Evolutionary conservation across 2,113 vertebrate species (phyloP).

Genomic region (Corvus moneduloides): DNA sequence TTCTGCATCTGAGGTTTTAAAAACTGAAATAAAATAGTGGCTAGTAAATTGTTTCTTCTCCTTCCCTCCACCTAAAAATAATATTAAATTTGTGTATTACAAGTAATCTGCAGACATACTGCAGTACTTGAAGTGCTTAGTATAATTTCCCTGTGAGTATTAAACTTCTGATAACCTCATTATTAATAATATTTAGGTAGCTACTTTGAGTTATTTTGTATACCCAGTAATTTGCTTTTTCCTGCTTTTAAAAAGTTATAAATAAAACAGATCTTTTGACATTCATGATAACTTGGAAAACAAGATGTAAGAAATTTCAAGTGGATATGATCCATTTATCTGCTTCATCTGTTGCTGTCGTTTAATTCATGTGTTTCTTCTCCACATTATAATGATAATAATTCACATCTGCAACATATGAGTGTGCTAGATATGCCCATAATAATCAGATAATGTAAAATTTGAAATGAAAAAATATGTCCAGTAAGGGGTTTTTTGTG

Average conservation of each 20-base stretch:
- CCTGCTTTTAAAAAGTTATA: not conserved
- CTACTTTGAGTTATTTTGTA: not conserved
- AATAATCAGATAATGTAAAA: not conserved
- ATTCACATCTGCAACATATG: not conserved
- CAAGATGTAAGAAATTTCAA: not conserved
- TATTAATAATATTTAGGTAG: not conserved
- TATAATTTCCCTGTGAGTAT: not conserved
- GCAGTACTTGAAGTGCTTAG: not conserved
- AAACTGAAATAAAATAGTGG: not conserved
- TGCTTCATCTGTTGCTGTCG: not conserved
- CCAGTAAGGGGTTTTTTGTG: fast-evolving
- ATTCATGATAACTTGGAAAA: not conserved
- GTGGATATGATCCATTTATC: not conserved
- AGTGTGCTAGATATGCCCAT: not conserved
- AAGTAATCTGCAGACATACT: not conserved
- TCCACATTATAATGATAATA: not conserved
- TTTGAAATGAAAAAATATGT: not conserved
- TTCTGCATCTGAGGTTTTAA: not conserved
- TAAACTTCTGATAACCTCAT: not conserved
- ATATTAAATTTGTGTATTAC: not conserved
- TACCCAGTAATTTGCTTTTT: not conserved
- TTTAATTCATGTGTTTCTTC: not conserved
- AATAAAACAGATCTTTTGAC: not conserved
- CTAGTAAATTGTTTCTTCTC: not conserved
- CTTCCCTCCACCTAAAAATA: fast-evolving